Conservation (phyloP, 1,140 invertebrate species). For the Atta texana region DNA sequence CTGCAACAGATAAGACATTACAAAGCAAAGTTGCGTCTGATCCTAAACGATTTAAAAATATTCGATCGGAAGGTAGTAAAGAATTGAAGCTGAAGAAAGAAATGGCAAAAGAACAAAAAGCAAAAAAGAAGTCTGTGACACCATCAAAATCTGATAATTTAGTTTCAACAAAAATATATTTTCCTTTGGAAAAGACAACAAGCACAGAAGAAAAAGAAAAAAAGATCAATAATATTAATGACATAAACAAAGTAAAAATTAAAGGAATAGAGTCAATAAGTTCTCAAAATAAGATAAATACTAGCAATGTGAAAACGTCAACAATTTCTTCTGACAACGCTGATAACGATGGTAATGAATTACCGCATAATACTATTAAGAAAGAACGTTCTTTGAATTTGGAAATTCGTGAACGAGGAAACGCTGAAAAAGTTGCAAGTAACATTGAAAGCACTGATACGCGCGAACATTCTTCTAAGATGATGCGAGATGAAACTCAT, state of each 20-base stretch:
- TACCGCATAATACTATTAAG: background rate
- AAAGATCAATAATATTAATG: background rate
- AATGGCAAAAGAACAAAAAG: slow-evolving; percentile 53
- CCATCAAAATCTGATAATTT: background rate
- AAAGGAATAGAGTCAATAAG: background rate
- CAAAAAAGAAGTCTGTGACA: slow-evolving; percentile 53
- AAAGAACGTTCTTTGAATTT: background rate
- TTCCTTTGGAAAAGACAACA: background rate
- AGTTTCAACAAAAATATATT: background rate
- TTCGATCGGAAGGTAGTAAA: slow-evolving; percentile 80
- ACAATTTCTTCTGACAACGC: background rate
- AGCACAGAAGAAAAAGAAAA: background rate
- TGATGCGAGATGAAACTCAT: background rate
- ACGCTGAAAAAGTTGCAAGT: background rate
- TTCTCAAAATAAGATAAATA: background rate
- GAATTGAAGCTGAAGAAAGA: slow-evolving; percentile 79
- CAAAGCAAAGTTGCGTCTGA: slow-evolving; percentile 13
- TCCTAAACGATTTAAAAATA: slow-evolving; percentile 75
- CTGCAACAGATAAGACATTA: slow-evolving; percentile 13
- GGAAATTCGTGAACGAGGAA: background rate
- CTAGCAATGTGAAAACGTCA: background rate
- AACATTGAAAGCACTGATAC: background rate
- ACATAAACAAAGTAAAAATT: background rate
- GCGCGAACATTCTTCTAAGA: background rate
- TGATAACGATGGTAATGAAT: background rate